Evolutionary conservation across 2,888 invertebrate species (phyloP).

Genomic region (Adelphocoris suturalis): DNA sequence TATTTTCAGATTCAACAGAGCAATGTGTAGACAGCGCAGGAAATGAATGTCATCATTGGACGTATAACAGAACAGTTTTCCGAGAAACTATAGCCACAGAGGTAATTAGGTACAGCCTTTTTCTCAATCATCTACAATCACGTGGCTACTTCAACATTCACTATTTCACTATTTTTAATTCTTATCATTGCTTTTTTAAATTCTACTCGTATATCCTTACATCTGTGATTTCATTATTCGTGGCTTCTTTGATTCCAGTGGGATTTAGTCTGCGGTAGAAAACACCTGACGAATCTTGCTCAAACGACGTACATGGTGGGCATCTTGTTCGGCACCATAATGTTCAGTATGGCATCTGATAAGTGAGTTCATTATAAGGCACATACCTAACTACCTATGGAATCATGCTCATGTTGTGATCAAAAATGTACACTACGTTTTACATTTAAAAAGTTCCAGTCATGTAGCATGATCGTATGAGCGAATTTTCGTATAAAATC

Average conservation of each 20-base stretch:
- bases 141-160: no score
- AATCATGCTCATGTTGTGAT: no score
- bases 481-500: no score
- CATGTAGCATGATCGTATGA: no score
- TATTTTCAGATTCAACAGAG: conserved; percentile 58
- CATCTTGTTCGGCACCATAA: conserved; percentile 86
- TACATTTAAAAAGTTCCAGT: no score
- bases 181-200: no score
- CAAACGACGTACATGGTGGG: conserved; percentile 90
- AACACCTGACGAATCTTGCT: conserved; percentile 85
- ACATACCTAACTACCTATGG: no score
- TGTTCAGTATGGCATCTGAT: conserved; percentile 88
- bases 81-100: conserved; percentile 85
- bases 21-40: conserved; percentile 72
- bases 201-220: no score
- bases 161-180: no score
- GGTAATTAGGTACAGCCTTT: conserved; percentile 76
- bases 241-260: conserved; percentile 80
- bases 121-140: not conserved
- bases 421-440: no score
- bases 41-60: conserved; percentile 77
- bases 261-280: conserved; percentile 85
- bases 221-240: no score
- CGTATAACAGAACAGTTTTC: conserved; percentile 84
- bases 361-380: conserved; percentile 80